Evolutionary conservation across 2,113 vertebrate genomes (phyloP), one percentile per base, ranked within the genome.

Genomic region (Tylochromis polylepis): DNA sequence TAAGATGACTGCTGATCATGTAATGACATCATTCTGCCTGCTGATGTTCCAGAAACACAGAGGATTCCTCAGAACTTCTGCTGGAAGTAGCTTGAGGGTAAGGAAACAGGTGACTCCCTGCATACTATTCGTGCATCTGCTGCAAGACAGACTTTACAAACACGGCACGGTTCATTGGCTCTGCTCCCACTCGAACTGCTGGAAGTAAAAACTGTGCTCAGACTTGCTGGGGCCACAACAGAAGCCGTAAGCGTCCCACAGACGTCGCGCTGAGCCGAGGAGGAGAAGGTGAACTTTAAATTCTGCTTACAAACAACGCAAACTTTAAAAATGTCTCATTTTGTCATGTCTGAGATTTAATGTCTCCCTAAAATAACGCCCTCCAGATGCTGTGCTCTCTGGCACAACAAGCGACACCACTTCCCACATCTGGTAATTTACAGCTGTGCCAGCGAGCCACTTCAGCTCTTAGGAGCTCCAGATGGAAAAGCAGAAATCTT

Each of bases 401-500:
- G 77, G 78, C 79, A 59, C 57, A 85, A 79, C 34, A 31, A 82
- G 79, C 55, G 4, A 22, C 4, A 24, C 86, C 90, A 58, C 87
- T 85, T 88, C 79, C 83, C 84, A 53, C 72, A 77, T 56, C 81
- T 58, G 16, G 77, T 72, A 14, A 89, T 88, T 92, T 89, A 84
- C 79, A 78, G 10, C 46, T 5, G 55, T 79, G 70, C 86, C 75
- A 85, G 57, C 5, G 14, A 87, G 79, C 72, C 60, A 49, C 83
- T 89, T 67, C 27, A 22, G 16, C 41, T 90, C 41, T 70, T 49
- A 55, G 58, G 87, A 88, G 62, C 60, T 89, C 53, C 86, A 91
- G 81, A 92, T 81, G 92, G 89, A 91, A 92, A 95, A 93, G 18
- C n/a, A 4, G 72, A 72, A 88, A 82, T 65, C 75, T 36, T 51